Base-by-base conservation (phyloP, 2,113 vertebrate species). In the Natator depressus region DNA sequence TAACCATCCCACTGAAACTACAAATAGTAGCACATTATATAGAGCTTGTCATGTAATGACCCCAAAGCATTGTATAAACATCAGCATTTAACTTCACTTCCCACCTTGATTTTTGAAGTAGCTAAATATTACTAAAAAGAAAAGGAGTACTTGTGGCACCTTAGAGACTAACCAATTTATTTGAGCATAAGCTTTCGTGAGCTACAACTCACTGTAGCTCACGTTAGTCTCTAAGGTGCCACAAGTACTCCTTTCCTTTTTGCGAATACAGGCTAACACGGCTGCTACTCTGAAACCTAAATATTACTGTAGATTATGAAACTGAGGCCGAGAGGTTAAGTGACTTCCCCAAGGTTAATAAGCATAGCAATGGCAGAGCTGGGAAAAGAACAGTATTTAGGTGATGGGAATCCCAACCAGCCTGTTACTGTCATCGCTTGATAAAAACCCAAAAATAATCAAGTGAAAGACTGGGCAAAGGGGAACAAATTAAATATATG, bases 1-100 rank as follows among this genome's bases (percentile, higher is more conserved):
- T 5, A 0, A 54, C 8, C 13, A 35, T 42, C 10, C 42, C 35
- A 2, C 4, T 1, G 50, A 3, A 0, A 79, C 16, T 5, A 9
- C 38, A 4, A 19, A 62, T 38, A 55, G 27, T 42, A 86, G 51
- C 51, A 11, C 10, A 5, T 49, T 50, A 49, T 47, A 46, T 69
- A 76, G 62, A 16, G 3, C 49, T 42, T 51, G 24, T 53, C 49
- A 72, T 10, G 12, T 42, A 2, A 24, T 12, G 27, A 20, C 10
- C 2, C 6, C 12, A 0, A 53, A 6, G 24, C 8, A 24, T 47
- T 10, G 27, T 20, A 9, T 55, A 7, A 25, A 11, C 1, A 13
- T 82, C 20, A 14, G 24, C 2, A 19, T 8, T 59, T 11, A 80
- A 7, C 35, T n/a, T 29, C 8, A 50, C 10, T 29, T 22, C 22